These are phyloP conservation scores for Muscicapa striata DNA, from an alignment of 2,797 vertebrate genomes.

Conservation along the genomic window DNA sequence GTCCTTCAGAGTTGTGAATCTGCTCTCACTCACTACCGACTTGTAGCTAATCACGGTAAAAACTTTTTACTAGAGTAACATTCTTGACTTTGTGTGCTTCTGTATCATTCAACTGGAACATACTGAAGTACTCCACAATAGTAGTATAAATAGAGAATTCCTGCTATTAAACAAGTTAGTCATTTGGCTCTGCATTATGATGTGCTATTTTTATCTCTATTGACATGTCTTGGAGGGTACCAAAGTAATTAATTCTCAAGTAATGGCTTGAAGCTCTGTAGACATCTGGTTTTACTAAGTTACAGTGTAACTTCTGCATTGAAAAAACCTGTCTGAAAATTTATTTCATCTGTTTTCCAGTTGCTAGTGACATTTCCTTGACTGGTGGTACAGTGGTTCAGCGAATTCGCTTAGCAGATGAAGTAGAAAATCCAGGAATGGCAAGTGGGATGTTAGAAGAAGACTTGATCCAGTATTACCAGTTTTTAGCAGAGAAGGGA, in stretches of 20 bases:
- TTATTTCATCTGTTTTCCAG: conserved; percentile 57
- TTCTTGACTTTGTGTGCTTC: background rate
- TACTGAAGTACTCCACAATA: background rate
- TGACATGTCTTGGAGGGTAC: background rate
- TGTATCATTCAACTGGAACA: background rate
- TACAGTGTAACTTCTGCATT: background rate
- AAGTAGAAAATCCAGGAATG: conserved; percentile 94
- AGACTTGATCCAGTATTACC: conserved; percentile 98
- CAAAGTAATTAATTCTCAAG: background rate
- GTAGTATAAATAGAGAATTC: background rate
- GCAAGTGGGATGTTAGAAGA: conserved; percentile 97
- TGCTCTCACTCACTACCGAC: conserved; percentile 93
- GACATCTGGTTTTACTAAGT: background rate
- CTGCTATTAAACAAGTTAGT: background rate
- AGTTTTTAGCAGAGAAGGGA: conserved; percentile 97
- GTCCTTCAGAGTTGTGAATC: conserved; percentile 98
- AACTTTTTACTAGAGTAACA: background rate
- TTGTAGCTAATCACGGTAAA: conserved; percentile 95
- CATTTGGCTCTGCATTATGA: background rate
- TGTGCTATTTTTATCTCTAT: background rate
- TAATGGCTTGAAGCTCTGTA: background rate
- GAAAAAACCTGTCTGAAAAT: background rate
- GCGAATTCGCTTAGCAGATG: conserved; percentile 92
- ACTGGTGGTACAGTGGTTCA: conserved; percentile 96
- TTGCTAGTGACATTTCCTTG: conserved; percentile 94